Base-by-base conservation (phyloP, 2,113 vertebrate genomes). In the Malaclemys terrapin region DNA sequence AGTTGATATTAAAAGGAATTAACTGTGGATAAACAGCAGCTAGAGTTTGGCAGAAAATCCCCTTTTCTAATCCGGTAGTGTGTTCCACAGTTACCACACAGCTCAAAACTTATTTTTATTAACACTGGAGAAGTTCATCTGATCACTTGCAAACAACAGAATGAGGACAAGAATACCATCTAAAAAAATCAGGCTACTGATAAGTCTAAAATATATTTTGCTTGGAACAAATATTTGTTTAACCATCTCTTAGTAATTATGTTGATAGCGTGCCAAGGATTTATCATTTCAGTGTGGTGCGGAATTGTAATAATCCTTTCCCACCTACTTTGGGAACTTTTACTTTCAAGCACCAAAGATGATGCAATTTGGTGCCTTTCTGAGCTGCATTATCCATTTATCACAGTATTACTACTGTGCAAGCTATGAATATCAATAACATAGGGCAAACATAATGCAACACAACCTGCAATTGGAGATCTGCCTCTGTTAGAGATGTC, bases 21-120 rank as follows among this genome's bases (percentile, higher is more conserved):
- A 91, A 91, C 91, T 91, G 38, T 95, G 79, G 91, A 94, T 93
- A 98, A 97, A 95, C 88, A 97, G 94, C 88, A 84, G 90, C 75
- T 89, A 88, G 84, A 86, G 96, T 96, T 97, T 94, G 92, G 65
- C 94, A 97, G 29, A 89, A 93, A 97, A 95, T 91, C 82, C 59
- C 93, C 82, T 88, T 95, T 93, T 11, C 56, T 86, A 96, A 94
- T 94, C 91, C 83, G 25, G 92, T 91, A 93, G 47, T 92, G 94
- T 96, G 38, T 91, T 96, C 82, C 91, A 93, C 92, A 94, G 45
- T 91, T 94, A 95, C 24, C 84, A 84, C 85, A 95, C 57, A 97
- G 79, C 91, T 92, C 80, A 89, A 81, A 96, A 96, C 95, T 94
- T 93, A 94, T 96, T 97, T 97, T 95, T 95, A 96, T 95, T 92